Base-by-base conservation (phyloP, 2,797 vertebrate genomes). In the Lateolabrax maculatus region DNA sequence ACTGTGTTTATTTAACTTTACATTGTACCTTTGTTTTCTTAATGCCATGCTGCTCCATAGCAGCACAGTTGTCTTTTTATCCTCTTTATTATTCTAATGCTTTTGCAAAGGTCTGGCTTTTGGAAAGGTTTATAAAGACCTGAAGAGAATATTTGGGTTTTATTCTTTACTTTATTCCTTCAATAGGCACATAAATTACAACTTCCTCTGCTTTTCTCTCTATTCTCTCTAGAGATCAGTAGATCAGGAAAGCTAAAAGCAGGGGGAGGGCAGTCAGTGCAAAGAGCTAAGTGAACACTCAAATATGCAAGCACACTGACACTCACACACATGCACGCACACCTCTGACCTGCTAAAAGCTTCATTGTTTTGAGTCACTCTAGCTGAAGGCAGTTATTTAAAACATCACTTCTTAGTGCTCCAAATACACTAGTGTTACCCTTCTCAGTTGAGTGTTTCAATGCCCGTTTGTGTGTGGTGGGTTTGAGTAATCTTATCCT, bases 331-430 rank as follows among this genome's bases (percentile, higher is more conserved):
- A 57, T 36, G 1, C 71, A 72, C 49, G 16, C 23, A 71, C 41
- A 85, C 71, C 61, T 81, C 69, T 82, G 71, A 81, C 84, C 80
- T 27, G 56, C 79, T 90, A 77, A 93, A 87, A 90, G 86, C 87
- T 49, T 82, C 18, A 36, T 79, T 83, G 82, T 76, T 85, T 80
- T 52, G 23, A 80, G 31, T 86, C 69, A 62, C 56, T 37, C n/a
- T n/a, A 51, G 67, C 44, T 56, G 63, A 78, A 55, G 53, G 53
- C 49, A 76, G 58, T 68, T 85, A 75, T 86, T 82, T 72, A 74
- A 87, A 87, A 52, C 41, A 75, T 68, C n/a, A 58, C 62, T 5
- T 44, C 31, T 43, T 56, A 23, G 52, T 65, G 44, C 46, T 63
- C 39, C 31, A 44, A 80, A 58, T 29, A 41, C n/a, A 43, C 25